Conservation (phyloP, 2,888 invertebrate genomes). For the Scaptomyza cyrtandrae region DNA sequence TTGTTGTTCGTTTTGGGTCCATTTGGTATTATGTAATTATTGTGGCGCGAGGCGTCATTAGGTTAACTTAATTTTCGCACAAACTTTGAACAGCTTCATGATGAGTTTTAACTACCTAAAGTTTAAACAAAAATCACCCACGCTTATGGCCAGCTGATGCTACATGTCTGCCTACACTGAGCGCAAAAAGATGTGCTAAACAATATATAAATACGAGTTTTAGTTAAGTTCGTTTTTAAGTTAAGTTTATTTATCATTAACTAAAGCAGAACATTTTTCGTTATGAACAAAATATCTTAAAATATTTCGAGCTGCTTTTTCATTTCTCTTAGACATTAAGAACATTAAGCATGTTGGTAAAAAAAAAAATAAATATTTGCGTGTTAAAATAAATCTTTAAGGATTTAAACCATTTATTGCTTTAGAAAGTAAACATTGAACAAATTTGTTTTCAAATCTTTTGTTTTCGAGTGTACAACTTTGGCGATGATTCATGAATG, state of each 20-base stretch:
- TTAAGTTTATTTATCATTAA: too few relatives aligned
- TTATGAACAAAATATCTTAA: too few relatives aligned
- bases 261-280: too few relatives aligned
- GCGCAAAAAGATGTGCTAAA: not conserved
- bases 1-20: not conserved
- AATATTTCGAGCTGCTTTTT: too few relatives aligned
- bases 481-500: slow-evolving; percentile 38
- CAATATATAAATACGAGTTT: too few relatives aligned
- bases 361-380: too few relatives aligned
- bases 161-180: not conserved
- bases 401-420: not conserved
- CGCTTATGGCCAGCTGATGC: slow-evolving; percentile 43
- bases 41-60: slow-evolving; percentile 57
- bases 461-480: not conserved
- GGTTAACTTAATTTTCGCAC: slow-evolving; percentile 73
- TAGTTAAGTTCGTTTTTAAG: too few relatives aligned
- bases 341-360: too few relatives aligned
- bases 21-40: slow-evolving; percentile 57
- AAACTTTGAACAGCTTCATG: slow-evolving; percentile 73
- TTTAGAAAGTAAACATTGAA: not conserved
- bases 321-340: too few relatives aligned
- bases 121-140: slow-evolving; percentile 55
- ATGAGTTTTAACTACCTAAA: slow-evolving; percentile 44
- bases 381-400: too few relatives aligned
- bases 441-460: not conserved